Base-by-base conservation (phyloP, 2,797 vertebrate genomes). In the Dendrocincla fuliginosa region DNA sequence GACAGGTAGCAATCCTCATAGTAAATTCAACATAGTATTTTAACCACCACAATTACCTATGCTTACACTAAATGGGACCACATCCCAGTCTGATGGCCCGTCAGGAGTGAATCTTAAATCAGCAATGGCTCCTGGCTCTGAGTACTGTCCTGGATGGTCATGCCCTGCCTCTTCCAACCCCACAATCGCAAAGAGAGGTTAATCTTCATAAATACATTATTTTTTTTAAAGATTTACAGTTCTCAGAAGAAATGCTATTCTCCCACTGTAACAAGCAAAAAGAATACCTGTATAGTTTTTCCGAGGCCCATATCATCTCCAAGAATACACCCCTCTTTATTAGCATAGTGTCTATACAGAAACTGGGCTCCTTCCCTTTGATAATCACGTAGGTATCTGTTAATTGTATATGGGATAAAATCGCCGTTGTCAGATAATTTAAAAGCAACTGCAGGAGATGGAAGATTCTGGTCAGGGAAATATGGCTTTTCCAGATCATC, bases 251-350 rank as follows among this genome's bases (percentile, higher is more conserved):
- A 20, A 22, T 10, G 1, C 56, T 25, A 52, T 15, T 78, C 5
- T 74, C 63, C 68, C 53, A 91, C 13, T 15, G 14, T 56, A 84
- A 77, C 23, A 63, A 92, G 35, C 33, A 82, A 65, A 89, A 93
- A 68, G 37, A 95, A 95, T 98, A 99, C 99, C 99, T 99, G 99
- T 86, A 99, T 97, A 61, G 99, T 99, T 98, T 99, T 99, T 88
- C 99, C 99, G 82, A 99, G 98, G 53, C 99, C 99, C 99, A 99
- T 99, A 94, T 99, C 99, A 89, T 99, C 99, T 63, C 99, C 99
- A 89, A 99, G 98, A 96, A 99, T 98, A 96, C 99, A 99, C 0
- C 99, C 99, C 90, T 95, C 98, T 91, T 98, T 98, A 59, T 82
- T 93, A 76, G 96, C 77, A 69, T 98, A 99, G 90, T 98, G 99